Conservation (phyloP, 2,113 vertebrate species). For the Capreolus pygargus region DNA sequence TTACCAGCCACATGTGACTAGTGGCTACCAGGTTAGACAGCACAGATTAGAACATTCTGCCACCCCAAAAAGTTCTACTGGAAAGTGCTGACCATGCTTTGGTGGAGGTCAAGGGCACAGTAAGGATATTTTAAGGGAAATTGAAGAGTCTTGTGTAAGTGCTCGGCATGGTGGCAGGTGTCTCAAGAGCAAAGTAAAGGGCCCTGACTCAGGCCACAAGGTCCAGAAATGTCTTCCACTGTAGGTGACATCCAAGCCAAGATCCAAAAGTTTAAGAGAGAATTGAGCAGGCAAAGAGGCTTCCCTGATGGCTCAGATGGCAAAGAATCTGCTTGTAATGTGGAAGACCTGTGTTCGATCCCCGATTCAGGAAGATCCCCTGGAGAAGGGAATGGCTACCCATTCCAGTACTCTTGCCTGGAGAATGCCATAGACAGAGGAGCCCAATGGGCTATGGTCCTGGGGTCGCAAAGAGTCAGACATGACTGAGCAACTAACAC, state of each 20-base stretch:
- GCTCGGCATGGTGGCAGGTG: neutral
- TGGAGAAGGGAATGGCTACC: neutral
- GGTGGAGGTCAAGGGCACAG: no score
- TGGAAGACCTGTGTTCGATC: rapidly evolving
- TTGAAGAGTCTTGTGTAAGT: neutral
- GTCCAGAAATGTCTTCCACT: neutral
- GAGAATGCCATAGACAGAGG: neutral
- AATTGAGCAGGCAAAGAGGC: neutral
- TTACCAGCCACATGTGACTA: neutral
- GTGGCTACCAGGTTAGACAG: neutral
- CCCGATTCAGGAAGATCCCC: neutral
- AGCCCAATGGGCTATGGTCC: neutral
- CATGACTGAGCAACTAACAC: neutral
- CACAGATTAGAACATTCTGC: neutral
- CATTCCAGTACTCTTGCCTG: neutral
- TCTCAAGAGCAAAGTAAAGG: neutral
- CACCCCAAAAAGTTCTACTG: neutral
- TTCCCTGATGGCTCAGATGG: neutral
- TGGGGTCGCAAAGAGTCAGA: rapidly evolving
- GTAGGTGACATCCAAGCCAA: neutral
- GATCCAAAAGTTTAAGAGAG: neutral
- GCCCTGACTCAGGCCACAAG: neutral
- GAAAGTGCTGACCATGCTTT: neutral
- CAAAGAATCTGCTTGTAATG: neutral
- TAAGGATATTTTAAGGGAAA: neutral